These are phyloP conservation scores for Calephelis perditalis DNA, from an alignment of 2,888 invertebrate genomes.

Conservation along the genomic window DNA sequence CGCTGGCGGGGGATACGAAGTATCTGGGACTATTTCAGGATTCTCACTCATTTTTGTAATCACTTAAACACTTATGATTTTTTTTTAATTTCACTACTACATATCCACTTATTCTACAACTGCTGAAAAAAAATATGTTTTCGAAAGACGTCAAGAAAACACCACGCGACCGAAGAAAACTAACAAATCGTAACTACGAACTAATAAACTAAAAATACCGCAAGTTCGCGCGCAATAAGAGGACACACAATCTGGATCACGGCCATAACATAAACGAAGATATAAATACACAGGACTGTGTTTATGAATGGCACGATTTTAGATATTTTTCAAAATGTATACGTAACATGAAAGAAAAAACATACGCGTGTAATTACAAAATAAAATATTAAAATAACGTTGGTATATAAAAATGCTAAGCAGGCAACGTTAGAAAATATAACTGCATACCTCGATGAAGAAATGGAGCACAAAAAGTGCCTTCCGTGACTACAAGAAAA, in stretches of 20 bases:
- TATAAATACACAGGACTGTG: constrained; percentile 44
- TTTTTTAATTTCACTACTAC: constrained; percentile 26
- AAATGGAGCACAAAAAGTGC: constrained; percentile 70
- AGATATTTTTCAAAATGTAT: constrained; percentile 18
- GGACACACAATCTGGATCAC: constrained; percentile 73
- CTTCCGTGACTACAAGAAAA: constrained; percentile 52
- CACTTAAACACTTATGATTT: constrained; percentile 39
- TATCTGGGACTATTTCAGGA: constrained; percentile 46
- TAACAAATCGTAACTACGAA: constrained; percentile 34
- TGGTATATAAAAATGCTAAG: neutral
- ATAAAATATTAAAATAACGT: neutral
- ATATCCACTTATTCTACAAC: constrained; percentile 17
- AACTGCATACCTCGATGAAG: constrained; percentile 67
- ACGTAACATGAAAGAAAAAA: constrained; percentile 18
- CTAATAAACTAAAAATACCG: constrained; percentile 69
- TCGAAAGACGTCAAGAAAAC: constrained; percentile 33
- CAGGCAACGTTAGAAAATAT: constrained; percentile 37
- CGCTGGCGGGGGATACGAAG: constrained; percentile 41
- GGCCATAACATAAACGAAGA: constrained; percentile 55
- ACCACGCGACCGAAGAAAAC: constrained; percentile 51
- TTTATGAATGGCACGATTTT: constrained; percentile 29
- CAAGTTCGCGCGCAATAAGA: constrained; percentile 72
- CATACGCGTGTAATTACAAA: constrained; percentile 22
- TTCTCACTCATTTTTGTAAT: constrained; percentile 58
- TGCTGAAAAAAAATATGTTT: neutral